These are phyloP conservation scores for Gallinago media DNA, from an alignment of 2,113 vertebrate genomes.

Conservation along the genomic window DNA sequence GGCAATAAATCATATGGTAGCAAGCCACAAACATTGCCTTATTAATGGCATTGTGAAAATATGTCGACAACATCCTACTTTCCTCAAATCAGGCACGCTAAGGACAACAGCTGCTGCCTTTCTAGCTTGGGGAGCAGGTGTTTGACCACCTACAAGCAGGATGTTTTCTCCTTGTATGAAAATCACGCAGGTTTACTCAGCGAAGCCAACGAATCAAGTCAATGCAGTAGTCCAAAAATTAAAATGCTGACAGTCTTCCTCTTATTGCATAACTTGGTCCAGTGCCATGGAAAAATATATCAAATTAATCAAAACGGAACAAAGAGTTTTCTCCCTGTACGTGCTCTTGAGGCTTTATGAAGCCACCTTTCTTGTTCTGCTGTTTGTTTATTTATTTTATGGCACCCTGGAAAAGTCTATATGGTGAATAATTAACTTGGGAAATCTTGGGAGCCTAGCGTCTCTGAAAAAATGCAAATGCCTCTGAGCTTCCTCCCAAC, in stretches of 20 bases:
- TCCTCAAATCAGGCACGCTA: constrained; percentile 67
- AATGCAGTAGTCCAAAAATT: constrained; percentile 57
- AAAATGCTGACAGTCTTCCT: constrained; percentile 58
- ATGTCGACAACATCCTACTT: constrained; percentile 73
- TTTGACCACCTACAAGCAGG: constrained; percentile 79
- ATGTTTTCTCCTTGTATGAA: constrained; percentile 63
- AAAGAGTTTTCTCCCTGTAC: constrained; percentile 13
- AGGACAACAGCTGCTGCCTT: constrained; percentile 79
- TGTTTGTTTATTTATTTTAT: constrained; percentile 24
- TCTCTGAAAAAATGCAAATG: constrained; percentile 22
- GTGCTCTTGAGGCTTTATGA: background rate
- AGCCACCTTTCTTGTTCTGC: background rate
- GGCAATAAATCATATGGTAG: constrained; percentile 13
- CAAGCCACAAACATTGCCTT: constrained; percentile 57
- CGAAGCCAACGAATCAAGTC: constrained; percentile 51
- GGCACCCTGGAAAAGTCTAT: background rate
- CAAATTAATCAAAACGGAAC: constrained; percentile 39
- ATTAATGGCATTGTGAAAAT: constrained; percentile 72
- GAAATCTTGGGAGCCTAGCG: background rate
- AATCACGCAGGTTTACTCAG: constrained; percentile 30
- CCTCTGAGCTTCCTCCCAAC: background rate
- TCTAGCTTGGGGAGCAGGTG: constrained; percentile 75
- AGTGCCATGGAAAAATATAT: constrained; percentile 65
- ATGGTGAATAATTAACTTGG: constrained; percentile 16
- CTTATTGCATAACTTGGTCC: constrained; percentile 50